A percentile compares a stretch with the other conserved stretches of the same genome.
Evolutionary conservation across 2,113 vertebrate species (phyloP).

Genomic region (Greenwoodochromis staneri): DNA sequence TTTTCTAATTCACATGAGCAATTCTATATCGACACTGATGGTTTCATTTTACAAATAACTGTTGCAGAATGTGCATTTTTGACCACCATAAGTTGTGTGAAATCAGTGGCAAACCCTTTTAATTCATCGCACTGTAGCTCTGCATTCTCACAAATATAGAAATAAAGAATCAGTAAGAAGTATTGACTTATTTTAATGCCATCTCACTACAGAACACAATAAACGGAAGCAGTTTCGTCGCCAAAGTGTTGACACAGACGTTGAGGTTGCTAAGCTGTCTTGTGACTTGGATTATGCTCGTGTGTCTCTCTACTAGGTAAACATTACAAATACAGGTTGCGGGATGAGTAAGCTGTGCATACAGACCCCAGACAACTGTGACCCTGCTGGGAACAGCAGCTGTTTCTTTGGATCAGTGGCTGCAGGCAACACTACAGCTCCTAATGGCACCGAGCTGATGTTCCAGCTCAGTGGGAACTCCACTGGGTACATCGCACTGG

Average conservation of each 20-base stretch:
- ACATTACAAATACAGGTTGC: slow-evolving; percentile 2
- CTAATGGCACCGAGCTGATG: neutral
- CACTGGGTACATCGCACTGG: slow-evolving; percentile 5
- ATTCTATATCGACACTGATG: too few species aligned
- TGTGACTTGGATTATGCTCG: neutral
- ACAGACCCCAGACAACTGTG: neutral
- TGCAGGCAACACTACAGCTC: rapidly evolving
- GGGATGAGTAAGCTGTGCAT: neutral
- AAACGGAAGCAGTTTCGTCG: neutral
- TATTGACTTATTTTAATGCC: neutral
- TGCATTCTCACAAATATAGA: neutral
- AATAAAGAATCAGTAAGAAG: neutral
- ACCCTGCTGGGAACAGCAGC: neutral
- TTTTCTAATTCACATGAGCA: too few species aligned
- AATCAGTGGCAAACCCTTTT: neutral
- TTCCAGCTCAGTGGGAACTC: slow-evolving; percentile 22
- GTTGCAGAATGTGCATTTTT: too few species aligned
- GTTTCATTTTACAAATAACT: too few species aligned
- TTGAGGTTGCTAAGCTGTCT: neutral
- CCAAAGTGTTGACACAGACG: neutral
- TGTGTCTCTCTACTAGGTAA: neutral
- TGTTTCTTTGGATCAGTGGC: slow-evolving; percentile 31
- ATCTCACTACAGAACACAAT: neutral
- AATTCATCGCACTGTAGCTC: neutral
- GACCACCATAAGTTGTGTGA: neutral